Base-by-base conservation (phyloP, 2,113 vertebrate genomes). In the Penelope pileata region DNA sequence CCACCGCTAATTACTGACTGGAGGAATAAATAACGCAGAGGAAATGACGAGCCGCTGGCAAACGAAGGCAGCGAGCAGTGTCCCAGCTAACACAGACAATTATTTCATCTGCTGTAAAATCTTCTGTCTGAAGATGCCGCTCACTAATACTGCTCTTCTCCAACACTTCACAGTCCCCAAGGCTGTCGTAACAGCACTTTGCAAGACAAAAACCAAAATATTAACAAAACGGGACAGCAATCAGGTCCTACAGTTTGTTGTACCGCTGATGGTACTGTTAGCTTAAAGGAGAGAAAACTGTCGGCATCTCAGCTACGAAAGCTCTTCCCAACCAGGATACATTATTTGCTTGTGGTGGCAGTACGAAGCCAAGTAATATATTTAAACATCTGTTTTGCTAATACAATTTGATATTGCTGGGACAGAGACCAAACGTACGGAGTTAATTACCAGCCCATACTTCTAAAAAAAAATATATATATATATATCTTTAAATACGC, bases 21-120 rank as follows among this genome's bases (percentile, higher is more conserved):
- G 19, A 92, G 34, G 59, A 96, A 93, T 94, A 95, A 95, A 80
- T 96, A 96, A 93, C 90, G 62, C 64, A 1, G 50, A 93, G 88
- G 88, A 95, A 95, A 69, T 68, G 72, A 94, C 78, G 80, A 54
- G 68, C 80, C 92, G 92, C 95, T 94, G 94, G 86, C 73, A 95
- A 88, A 56, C 58, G 67, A 93, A 93, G 64, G 90, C 83, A 93
- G 86, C 63, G 83, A 87, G 80, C 73, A 74, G 60, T 29, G 68
- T 81, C 76, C 76, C 60, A 93, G 72, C 91, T 78, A 94, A 88
- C 84, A 70, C 30, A 53, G 50, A 69, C 90, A 88, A 83, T 92
- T 91, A 91, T 63, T 94, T 94, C 22, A 81, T 81, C 76, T 83
- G 72, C 9, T 91, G 82, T 87, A 51, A 36, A 51, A 38, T 82